Percentiles rank a stretch among this genome's conserved stretches.
Evolutionary conservation across 2,888 invertebrate genomes (phyloP).

Genomic region (Thereva unica): DNA sequence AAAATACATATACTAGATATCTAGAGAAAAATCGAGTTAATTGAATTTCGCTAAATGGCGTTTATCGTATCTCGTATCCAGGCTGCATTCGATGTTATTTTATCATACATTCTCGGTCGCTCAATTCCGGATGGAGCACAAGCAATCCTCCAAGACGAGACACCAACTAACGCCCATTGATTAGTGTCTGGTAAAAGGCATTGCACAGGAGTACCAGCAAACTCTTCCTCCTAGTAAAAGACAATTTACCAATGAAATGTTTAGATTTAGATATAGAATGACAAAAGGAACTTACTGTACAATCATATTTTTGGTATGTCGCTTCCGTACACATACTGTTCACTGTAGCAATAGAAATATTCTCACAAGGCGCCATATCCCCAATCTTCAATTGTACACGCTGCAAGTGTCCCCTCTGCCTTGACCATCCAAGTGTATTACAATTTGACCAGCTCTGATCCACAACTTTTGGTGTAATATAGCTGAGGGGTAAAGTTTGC

Average conservation of each 20-base stretch:
- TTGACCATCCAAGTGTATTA: slow-evolving; percentile 84
- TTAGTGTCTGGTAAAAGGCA: slow-evolving; percentile 73
- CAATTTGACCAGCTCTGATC: slow-evolving; percentile 63
- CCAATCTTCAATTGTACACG: slow-evolving; percentile 76
- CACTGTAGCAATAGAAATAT: slow-evolving; percentile 80
- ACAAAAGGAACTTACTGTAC: slow-evolving; percentile 68
- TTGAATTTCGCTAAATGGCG: slow-evolving; percentile 47
- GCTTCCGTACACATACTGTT: slow-evolving; percentile 85
- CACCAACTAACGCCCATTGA: slow-evolving; percentile 79
- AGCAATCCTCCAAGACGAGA: slow-evolving; percentile 84
- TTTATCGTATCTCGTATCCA: slow-evolving; percentile 82
- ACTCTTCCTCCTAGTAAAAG: slow-evolving; percentile 77
- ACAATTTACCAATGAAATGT: slow-evolving; percentile 5
- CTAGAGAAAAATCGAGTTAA: not conserved
- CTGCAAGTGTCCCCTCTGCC: slow-evolving; percentile 80
- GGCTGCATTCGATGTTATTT: slow-evolving; percentile 78
- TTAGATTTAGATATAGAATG: not conserved
- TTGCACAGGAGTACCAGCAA: slow-evolving; percentile 84
- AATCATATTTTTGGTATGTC: slow-evolving; percentile 77
- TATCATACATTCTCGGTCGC: slow-evolving; percentile 80
- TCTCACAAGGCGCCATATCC: slow-evolving; percentile 81
- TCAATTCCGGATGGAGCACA: slow-evolving; percentile 78
- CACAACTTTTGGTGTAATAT: slow-evolving; percentile 41
- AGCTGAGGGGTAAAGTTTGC: slow-evolving; percentile 40
- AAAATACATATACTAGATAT: slow-evolving; percentile 1